Conservation (phyloP, 2,797 vertebrate genomes). For the Peromyscus attwateri region DNA sequence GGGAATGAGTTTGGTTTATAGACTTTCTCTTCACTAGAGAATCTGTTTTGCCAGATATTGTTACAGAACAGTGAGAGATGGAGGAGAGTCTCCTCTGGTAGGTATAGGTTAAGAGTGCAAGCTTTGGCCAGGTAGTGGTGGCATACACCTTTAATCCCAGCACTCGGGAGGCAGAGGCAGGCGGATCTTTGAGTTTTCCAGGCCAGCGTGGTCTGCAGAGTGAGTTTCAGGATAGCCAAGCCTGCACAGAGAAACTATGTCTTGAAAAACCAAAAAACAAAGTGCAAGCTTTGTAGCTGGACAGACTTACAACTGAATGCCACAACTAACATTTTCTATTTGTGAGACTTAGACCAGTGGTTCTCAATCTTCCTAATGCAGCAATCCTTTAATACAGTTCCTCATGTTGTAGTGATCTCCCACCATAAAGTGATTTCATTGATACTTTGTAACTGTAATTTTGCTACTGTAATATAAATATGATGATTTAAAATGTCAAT, state of each 20-base stretch:
- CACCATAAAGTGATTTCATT: neutral
- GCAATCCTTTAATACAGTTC: neutral
- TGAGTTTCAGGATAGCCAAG: neutral
- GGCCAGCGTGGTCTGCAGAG: too few species aligned
- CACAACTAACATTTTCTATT: neutral
- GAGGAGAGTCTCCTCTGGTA: neutral
- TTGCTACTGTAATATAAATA: neutral
- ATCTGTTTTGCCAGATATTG: neutral
- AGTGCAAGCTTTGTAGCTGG: neutral
- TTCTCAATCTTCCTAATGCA: neutral
- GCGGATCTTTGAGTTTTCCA: neutral
- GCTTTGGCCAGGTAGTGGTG: neutral
- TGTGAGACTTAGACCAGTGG: neutral
- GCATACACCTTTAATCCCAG: neutral
- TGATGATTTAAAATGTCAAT: neutral
- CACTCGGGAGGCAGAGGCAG: neutral
- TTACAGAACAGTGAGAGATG: neutral
- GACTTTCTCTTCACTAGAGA: neutral
- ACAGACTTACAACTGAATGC: slow-evolving; percentile 36
- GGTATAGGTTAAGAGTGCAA: neutral
- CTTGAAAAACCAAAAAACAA: neutral
- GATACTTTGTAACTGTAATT: neutral
- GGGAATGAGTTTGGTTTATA: neutral
- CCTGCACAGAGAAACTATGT: neutral
- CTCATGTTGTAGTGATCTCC: neutral